A percentile compares a stretch with the other conserved stretches of the same genome.
Conservation (phyloP, 2,797 vertebrate genomes). For the Oreonectes daqikongensis region DNA sequence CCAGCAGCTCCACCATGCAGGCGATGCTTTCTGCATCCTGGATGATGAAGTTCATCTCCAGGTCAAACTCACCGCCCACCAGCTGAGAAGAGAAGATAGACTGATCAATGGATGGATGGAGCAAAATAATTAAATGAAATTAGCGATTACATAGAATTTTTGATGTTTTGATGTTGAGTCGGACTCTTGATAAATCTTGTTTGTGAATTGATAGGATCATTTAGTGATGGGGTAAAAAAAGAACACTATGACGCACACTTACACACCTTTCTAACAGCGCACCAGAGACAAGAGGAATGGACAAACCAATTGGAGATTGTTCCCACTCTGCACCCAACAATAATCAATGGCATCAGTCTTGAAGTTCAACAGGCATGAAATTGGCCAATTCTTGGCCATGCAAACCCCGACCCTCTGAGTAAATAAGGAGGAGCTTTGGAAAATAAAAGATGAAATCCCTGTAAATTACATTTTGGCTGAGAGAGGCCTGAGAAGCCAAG, state of each 20-base stretch:
- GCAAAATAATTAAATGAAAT: neutral
- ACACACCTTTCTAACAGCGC: neutral
- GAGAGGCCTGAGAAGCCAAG: neutral
- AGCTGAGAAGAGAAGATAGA: conserved; percentile 68
- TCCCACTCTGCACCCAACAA: conserved; percentile 31
- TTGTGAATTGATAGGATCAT: no score
- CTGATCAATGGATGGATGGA: neutral
- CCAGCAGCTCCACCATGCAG: conserved; percentile 90
- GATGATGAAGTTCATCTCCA: conserved; percentile 94
- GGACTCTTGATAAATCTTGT: conserved; percentile 7
- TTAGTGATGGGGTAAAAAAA: no score
- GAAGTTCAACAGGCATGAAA: conserved; percentile 58
- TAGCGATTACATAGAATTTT: no score
- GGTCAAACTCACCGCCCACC: conserved; percentile 89
- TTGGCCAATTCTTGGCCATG: conserved; percentile 43
- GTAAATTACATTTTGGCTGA: neutral
- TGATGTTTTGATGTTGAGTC: neutral
- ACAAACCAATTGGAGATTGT: conserved; percentile 22
- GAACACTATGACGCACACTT: conserved; percentile 19
- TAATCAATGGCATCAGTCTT: conserved; percentile 48
- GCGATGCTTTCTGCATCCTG: conserved; percentile 88
- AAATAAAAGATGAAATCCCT: conserved; percentile 30
- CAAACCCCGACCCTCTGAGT: conserved; percentile 37
- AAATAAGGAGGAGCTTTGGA: conserved; percentile 34
- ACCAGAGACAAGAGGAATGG: neutral